A percentile compares a stretch with the other conserved stretches of the same genome.
Conservation (phyloP, 2,797 vertebrate genomes). For the Hirundo rustica region DNA sequence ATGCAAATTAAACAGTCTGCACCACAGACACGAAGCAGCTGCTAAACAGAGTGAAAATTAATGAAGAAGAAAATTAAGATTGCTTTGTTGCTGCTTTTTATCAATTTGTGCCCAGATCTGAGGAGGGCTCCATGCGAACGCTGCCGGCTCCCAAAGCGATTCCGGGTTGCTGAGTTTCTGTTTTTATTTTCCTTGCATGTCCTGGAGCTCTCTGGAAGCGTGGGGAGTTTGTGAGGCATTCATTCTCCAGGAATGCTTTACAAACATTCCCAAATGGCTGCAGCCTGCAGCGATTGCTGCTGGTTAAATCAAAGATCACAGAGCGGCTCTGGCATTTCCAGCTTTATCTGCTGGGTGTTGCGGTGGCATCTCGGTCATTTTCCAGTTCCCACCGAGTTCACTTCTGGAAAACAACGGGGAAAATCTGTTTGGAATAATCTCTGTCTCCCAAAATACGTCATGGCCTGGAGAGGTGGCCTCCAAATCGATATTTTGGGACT, state of each 20-base stretch:
- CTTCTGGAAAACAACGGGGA: not conserved
- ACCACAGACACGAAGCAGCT: not conserved
- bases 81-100: conserved; percentile 15
- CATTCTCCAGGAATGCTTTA: not conserved
- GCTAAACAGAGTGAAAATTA: conserved; percentile 33
- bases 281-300: not conserved
- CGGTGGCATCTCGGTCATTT: not conserved
- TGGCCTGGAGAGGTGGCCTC: not conserved
- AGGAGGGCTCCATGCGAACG: not conserved
- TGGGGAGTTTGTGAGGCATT: not conserved
- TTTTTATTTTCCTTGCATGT: not conserved
- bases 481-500: not conserved
- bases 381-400: not conserved
- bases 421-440: not conserved
- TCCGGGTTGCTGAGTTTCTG: not conserved
- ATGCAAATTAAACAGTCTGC: not conserved
- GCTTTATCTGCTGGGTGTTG: not conserved
- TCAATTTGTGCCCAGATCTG: not conserved
- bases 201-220: not conserved
- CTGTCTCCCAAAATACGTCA: not conserved
- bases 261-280: not conserved
- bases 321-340: not conserved
- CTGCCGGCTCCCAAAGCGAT: not conserved
- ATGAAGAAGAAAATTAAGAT: conserved; percentile 47
- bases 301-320: not conserved